These are phyloP conservation scores for Orthonevra nobilis DNA, from an alignment of 2,888 invertebrate species.

Conservation along the genomic window DNA sequence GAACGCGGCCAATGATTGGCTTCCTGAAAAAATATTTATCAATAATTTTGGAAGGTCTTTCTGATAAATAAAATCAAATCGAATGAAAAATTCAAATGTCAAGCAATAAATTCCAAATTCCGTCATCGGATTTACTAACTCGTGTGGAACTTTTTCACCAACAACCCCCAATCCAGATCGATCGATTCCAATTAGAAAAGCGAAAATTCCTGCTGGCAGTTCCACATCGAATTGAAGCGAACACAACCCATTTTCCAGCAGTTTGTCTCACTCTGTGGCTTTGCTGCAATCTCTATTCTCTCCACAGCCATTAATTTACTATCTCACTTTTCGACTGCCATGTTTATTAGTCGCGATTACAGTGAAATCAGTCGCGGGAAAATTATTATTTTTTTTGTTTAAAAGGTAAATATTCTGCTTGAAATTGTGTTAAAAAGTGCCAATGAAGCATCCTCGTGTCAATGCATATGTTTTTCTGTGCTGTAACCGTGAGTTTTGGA, in stretches of 20 bases:
- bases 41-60: too few species aligned
- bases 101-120: too few species aligned
- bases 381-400: constrained; percentile 73
- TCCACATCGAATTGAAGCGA: neutral
- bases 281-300: constrained; percentile 44
- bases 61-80: too few species aligned
- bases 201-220: constrained; percentile 36
- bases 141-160: too few species aligned
- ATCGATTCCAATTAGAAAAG: too few species aligned
- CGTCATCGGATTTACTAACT: too few species aligned
- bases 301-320: constrained; percentile 22
- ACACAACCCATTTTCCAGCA: constrained; percentile 24
- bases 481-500: constrained; percentile 22
- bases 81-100: too few species aligned
- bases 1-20: too few species aligned
- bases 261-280: constrained; percentile 36
- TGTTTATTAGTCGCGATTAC: constrained; percentile 74
- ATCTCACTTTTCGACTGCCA: constrained; percentile 73
- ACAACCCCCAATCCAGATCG: too few species aligned
- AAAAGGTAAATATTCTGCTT: constrained; percentile 73
- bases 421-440: constrained; percentile 46
- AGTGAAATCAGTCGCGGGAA: constrained; percentile 73
- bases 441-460: constrained; percentile 13
- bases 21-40: too few species aligned
- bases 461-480: constrained; percentile 22